Percentiles rank a stretch among this genome's conserved stretches.
Evolutionary conservation across 2,888 invertebrate genomes (phyloP).

Genomic region (Diarsia mendica): DNA sequence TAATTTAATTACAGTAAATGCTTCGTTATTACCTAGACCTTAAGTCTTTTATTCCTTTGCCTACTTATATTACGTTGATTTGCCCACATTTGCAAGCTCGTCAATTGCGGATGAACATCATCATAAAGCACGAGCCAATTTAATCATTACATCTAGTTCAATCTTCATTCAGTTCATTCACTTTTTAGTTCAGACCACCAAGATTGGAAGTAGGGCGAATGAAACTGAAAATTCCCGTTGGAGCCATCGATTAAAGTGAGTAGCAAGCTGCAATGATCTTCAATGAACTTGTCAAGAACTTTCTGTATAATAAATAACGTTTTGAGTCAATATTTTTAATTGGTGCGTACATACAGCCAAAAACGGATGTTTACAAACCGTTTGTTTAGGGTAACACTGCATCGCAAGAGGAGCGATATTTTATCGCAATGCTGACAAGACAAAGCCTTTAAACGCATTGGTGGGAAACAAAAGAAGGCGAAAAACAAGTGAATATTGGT

Average conservation of each 20-base stretch:
- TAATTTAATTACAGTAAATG: slow-evolving; percentile 3
- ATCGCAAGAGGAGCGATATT: not conserved
- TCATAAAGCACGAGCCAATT: slow-evolving; percentile 64
- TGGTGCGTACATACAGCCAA: slow-evolving; percentile 1
- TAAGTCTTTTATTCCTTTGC: slow-evolving; percentile 5
- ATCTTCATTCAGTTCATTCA: slow-evolving; percentile 43
- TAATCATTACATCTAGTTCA: slow-evolving; percentile 50
- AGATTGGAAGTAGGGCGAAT: slow-evolving; percentile 25
- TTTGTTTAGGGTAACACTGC: not conserved
- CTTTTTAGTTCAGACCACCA: slow-evolving; percentile 48
- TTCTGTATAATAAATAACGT: slow-evolving; percentile 18
- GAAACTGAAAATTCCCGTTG: slow-evolving; percentile 21
- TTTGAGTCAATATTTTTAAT: slow-evolving; percentile 41
- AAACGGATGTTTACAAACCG: slow-evolving; percentile 16
- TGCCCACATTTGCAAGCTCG: slow-evolving; percentile 25
- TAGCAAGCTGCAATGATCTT: slow-evolving; percentile 9
- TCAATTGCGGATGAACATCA: slow-evolving; percentile 50
- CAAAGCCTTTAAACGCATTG: not conserved
- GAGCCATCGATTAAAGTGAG: slow-evolving; percentile 20
- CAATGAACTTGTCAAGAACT: slow-evolving; percentile 39
- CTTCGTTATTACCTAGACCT: not conserved
- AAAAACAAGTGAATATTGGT: slow-evolving; percentile 9
- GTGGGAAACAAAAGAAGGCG: not conserved
- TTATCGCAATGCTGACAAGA: not conserved
- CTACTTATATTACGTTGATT: slow-evolving; percentile 20